Percentiles rank a stretch among this genome's conserved stretches.
These are phyloP conservation scores for Trichopoda pennipes DNA, from an alignment of 2,888 invertebrate genomes.

Conservation along the genomic window DNA sequence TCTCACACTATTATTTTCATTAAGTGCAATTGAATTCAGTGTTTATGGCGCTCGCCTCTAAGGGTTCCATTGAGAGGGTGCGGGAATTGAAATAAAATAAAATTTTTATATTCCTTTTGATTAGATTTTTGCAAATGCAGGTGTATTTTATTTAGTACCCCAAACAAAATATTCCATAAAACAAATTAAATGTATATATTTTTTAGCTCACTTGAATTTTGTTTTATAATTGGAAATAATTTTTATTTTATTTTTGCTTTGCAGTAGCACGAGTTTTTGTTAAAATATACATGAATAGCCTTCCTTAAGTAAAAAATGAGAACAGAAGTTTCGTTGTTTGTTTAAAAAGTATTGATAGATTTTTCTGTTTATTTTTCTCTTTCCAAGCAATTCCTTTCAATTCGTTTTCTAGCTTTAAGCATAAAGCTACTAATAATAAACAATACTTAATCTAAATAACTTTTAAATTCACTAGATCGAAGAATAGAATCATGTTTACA, in stretches of 20 bases:
- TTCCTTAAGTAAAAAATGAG: slow-evolving; percentile 1
- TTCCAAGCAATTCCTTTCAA: too few relatives aligned
- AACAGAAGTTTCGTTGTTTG: neutral
- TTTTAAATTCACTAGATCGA: too few relatives aligned
- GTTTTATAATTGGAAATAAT: slow-evolving; percentile 50
- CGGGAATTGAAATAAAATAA: neutral
- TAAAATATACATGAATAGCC: neutral
- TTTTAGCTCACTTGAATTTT: slow-evolving; percentile 27
- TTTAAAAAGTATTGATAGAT: too few relatives aligned
- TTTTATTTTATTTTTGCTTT: neutral
- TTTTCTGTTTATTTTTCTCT: too few relatives aligned
- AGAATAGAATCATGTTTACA: too few relatives aligned
- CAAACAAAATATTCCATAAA: slow-evolving; percentile 10
- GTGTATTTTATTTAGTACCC: slow-evolving; percentile 26
- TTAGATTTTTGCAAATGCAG: slow-evolving; percentile 53
- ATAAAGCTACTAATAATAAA: too few relatives aligned
- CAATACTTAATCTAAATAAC: too few relatives aligned
- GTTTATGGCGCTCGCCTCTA: slow-evolving; percentile 20
- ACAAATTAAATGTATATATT: neutral
- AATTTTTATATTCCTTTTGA: slow-evolving; percentile 44
- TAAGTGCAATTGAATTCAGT: slow-evolving; percentile 60
- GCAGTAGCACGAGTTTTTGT: neutral
- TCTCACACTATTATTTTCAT: slow-evolving; percentile 47
- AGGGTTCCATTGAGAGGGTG: neutral
- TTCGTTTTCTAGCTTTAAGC: too few relatives aligned